phyloP scores from a whole-genome alignment of 2,113 vertebrate genomes.

The Cathartes aura region DNA sequence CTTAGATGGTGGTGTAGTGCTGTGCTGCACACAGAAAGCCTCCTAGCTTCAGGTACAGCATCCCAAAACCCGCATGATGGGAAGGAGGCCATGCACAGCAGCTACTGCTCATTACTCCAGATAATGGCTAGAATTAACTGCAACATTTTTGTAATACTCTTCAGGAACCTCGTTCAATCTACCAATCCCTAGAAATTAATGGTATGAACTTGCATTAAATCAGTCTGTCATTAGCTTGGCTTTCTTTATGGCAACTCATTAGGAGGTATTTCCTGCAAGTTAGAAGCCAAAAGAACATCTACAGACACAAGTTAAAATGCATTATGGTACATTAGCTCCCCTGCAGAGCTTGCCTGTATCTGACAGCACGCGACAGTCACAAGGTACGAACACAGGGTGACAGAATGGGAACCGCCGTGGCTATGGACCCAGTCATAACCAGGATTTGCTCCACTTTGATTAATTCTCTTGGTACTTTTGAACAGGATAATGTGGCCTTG shows the following conservation, averaged over 20 bases:
- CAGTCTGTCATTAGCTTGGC: constrained; percentile 34
- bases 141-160: constrained; percentile 40
- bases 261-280: constrained; percentile 37
- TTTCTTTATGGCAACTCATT: constrained; percentile 34
- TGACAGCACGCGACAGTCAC: not conserved
- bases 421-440: not conserved
- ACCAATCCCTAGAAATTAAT: constrained; percentile 52
- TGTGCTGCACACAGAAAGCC: not conserved
- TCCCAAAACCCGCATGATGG: not conserved
- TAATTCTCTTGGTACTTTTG: not conserved
- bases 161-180: constrained; percentile 39
- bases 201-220: constrained; percentile 53
- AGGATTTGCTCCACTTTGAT: not conserved
- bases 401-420: not conserved
- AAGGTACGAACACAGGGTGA: not conserved
- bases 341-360: not conserved
- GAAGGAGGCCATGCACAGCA: not conserved
- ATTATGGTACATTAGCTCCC: not conserved
- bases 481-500: rapidly evolving
- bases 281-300: not conserved
- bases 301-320: not conserved
- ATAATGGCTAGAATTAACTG: constrained; percentile 32
- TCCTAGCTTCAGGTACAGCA: not conserved
- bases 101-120: constrained; percentile 43
- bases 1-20: not conserved